Evolutionary conservation across 2,797 vertebrate species (phyloP).

Genomic region (Helicolenus hilgendorfi): DNA sequence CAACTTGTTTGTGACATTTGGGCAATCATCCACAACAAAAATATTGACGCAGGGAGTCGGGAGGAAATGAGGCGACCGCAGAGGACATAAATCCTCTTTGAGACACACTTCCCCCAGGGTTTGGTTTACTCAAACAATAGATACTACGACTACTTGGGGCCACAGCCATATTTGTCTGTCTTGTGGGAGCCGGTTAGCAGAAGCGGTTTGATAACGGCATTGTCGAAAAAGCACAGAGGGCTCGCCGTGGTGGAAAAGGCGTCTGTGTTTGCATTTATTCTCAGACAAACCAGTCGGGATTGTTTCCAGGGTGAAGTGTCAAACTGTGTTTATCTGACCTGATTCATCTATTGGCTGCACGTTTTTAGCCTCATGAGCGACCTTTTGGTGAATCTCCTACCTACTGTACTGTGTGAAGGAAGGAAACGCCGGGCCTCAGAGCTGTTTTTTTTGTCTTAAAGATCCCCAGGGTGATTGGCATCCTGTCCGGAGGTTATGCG

Average conservation of each 20-base stretch:
- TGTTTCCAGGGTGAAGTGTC: constrained; percentile 52
- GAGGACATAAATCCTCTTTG: constrained; percentile 73
- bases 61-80: constrained; percentile 74
- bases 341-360: constrained; percentile 51
- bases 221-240: constrained; percentile 32
- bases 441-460: constrained; percentile 34
- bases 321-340: constrained; percentile 59
- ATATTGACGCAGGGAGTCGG: constrained; percentile 65
- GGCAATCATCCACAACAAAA: constrained; percentile 51
- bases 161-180: constrained; percentile 65
- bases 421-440: not conserved
- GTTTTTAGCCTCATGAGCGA: constrained; percentile 23
- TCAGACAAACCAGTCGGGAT: constrained; percentile 18
- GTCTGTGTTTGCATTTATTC: constrained; percentile 53
- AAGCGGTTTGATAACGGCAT: constrained; percentile 65
- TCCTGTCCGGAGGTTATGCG: constrained; percentile 47
- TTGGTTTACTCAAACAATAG: constrained; percentile 76
- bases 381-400: constrained; percentile 47
- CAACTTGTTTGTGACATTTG: constrained; percentile 74
- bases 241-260: constrained; percentile 19
- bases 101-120: constrained; percentile 67
- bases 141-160: constrained; percentile 42
- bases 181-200: constrained; percentile 60
- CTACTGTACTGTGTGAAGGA: constrained; percentile 3
- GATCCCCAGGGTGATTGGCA: constrained; percentile 36